Base-by-base conservation (phyloP, 2,113 vertebrate genomes). In the Pavo muticus region DNA sequence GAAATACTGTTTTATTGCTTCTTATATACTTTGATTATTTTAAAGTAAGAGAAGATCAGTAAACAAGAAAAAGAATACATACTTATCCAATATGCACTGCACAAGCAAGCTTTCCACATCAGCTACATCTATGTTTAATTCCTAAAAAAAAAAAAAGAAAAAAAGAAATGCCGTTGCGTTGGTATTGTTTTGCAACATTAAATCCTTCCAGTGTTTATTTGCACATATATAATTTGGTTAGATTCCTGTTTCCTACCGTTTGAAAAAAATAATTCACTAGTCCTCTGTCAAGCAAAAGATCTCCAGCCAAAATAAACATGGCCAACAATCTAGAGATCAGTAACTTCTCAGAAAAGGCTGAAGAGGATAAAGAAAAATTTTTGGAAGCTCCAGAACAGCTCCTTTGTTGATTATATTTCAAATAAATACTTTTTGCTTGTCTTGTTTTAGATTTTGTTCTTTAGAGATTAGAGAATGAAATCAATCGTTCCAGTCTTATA, bases 61-160 rank as follows among this genome's bases (percentile, higher is more conserved):
- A 68, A 86, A 47, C 15, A 87, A 83, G 37, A 81, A 59, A 44
- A 79, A 95, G 54, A 79, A 95, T 93, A 99, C 99, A 91, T 98
- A 99, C 99, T 99, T 99, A 98, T 99, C 99, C 98, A 99, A 98
- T 98, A 99, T 99, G 98, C 99, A 99, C 98, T 99, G 99, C 94
- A 99, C 99, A 97, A 99, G 98, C 98, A 99, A 98, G 98, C 99
- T 99, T 97, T 99, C 99, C 98, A 99, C 99, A 95, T 99, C 99
- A 87, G 99, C 98, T 97, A 99, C 99, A 94, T 99, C 99, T 97
- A 99, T 99, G 98, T 99, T 99, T 97, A 99, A 98, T 97, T 99
- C 99, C 99, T 99, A 95, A 86, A 96, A 96, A 93, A 96, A 96
- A 93, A 95, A 56, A 97, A 27, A 15, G 24, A 29, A 15, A 29